Base-by-base conservation (phyloP, 2,797 vertebrate species). In the Lepilemur ruficaudatus region DNA sequence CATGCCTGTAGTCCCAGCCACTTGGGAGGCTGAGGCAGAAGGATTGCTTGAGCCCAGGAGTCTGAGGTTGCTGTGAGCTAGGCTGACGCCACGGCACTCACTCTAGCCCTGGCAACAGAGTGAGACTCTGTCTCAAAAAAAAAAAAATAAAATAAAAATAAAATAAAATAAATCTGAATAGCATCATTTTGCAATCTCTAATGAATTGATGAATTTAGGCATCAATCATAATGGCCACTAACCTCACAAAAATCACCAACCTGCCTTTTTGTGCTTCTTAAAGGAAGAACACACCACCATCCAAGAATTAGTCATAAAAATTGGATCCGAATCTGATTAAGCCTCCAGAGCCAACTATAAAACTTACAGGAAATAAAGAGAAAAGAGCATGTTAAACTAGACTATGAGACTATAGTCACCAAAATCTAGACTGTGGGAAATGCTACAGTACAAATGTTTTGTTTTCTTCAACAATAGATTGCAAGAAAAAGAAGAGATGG, bases 401-500 rank as follows among this genome's bases (percentile, higher is more conserved):
- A 88, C 48, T 46, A 32, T 65, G 63, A 46, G 57, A 79, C 91
- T 63, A 88, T 22, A 79, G 55, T 84, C 57, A 93, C 48, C 23
- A 72, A 91, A 79, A 93, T 96, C 48, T 32, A 65, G 41, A 83
- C n/a, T 41, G 63, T 85, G 65, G 38, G 70, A 72, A 73, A 59
- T 23, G 32, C 41, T 75, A 80, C 8, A 41, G 43, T 38, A 76
- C 32, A 89, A 69, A 70, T 86, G 52, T 82, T 32, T 46, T 73
- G 6, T 79, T 78, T 83, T 88, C 30, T 52, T 83, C 30, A 91
- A 78, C 48, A 91, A 78, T 63, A 85, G 61, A 69, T 72, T 87
- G 32, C 61, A 91, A 96, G 88, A 72, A 55, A 88, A 92, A 67
- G 38, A 92, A 92, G 48, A 30, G 57, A 69, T 61, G 76, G 57